phyloP scores from a whole-genome alignment of 64 coral and sea anemone genomes.

The Orbicella faveolata region DNA sequence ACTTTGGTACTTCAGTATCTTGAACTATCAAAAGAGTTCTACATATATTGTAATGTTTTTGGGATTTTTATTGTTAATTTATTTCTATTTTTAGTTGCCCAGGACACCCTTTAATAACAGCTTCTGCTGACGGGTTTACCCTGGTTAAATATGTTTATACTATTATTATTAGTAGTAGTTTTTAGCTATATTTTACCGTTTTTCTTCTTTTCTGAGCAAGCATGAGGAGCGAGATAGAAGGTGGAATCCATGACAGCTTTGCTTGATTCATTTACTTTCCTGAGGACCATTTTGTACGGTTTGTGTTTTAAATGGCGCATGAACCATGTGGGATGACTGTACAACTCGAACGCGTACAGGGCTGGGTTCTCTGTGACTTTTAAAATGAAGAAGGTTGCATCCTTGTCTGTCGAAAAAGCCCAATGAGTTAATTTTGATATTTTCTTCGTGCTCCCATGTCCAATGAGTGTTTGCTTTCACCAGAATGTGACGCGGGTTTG shows the following conservation, averaged over 20 bases:
- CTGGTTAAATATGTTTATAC: too few species aligned
- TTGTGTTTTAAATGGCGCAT: conserved; percentile 29
- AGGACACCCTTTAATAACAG: too few species aligned
- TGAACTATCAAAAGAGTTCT: too few species aligned
- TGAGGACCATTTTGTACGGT: conserved; percentile 30
- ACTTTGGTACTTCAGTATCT: too few species aligned
- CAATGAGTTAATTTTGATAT: neutral
- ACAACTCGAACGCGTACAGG: conserved; percentile 59
- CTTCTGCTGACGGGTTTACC: too few species aligned
- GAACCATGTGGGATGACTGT: conserved; percentile 59
- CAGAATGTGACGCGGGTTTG: too few species aligned
- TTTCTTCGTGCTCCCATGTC: too few species aligned
- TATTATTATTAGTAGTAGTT: neutral
- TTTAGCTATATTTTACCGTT: neutral
- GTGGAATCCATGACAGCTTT: conserved; percentile 52
- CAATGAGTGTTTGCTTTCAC: too few species aligned
- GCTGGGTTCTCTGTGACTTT: conserved; percentile 41
- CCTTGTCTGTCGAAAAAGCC: conserved; percentile 19
- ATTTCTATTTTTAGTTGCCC: too few species aligned
- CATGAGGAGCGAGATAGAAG: conserved; percentile 32
- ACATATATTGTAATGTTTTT: too few species aligned
- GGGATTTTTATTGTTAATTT: too few species aligned
- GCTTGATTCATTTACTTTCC: conserved; percentile 43
- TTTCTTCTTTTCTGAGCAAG: neutral
- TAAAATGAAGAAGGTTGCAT: conserved; percentile 61